Percentiles rank a stretch among this genome's conserved stretches.
phyloP scores from a whole-genome alignment of 2,113 vertebrate species.

The Poecile atricapillus region DNA sequence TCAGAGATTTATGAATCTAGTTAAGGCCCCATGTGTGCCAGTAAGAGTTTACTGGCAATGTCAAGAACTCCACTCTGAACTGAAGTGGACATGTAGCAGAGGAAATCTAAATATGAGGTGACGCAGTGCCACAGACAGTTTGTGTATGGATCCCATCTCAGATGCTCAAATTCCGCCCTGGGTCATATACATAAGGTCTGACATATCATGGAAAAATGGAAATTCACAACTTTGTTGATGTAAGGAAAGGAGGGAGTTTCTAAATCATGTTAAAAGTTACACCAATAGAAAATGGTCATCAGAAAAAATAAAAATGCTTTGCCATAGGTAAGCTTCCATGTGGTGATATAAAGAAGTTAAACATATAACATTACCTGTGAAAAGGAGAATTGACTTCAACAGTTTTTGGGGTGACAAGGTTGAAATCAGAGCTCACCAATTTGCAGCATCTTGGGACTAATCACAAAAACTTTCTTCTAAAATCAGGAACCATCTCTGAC shows the following conservation, averaged over 20 bases:
- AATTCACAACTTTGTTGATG: background rate
- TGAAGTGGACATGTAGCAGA: constrained; percentile 23
- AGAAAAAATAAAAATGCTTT: background rate
- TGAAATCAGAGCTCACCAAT: background rate
- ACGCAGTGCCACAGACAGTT: background rate
- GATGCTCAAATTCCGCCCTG: background rate
- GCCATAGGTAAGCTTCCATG: background rate
- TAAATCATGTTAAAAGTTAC: background rate
- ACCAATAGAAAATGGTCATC: background rate
- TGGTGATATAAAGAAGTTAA: background rate
- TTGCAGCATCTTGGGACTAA: background rate
- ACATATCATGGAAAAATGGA: background rate
- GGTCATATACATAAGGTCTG: background rate
- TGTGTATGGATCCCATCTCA: background rate
- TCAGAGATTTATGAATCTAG: constrained; percentile 49
- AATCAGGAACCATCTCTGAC: background rate
- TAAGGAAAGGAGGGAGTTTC: background rate
- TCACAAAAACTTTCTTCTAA: background rate
- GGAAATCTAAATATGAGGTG: background rate
- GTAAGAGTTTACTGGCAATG: constrained; percentile 51
- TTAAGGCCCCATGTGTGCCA: constrained; percentile 63
- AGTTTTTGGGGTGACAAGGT: background rate
- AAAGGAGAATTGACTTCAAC: background rate
- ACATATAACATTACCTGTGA: background rate
- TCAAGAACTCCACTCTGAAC: constrained; percentile 41